Evolutionary conservation across 2,888 invertebrate genomes (phyloP).

Genomic region (Cosmia trapezina): DNA sequence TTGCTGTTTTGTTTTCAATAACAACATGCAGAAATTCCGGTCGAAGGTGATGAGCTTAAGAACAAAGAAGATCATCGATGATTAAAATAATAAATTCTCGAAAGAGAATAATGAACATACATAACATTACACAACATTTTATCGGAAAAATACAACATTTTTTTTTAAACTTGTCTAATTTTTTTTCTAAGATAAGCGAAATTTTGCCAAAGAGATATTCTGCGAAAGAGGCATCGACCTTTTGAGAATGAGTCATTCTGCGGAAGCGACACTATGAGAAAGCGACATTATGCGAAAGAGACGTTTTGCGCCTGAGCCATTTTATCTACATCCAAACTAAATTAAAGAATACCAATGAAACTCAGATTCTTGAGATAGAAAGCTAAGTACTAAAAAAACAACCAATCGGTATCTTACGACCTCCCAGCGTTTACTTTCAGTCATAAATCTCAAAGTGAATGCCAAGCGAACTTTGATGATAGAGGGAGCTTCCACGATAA

Average conservation of each 20-base stretch:
- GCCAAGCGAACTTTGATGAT: conserved; percentile 74
- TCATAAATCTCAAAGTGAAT: conserved; percentile 76
- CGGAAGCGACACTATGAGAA: no score
- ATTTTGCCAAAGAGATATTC: no score
- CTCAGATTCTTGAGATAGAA: conserved; percentile 8
- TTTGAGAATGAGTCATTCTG: no score
- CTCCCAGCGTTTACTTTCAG: conserved; percentile 67
- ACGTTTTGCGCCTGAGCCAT: no score
- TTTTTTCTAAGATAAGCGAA: no score
- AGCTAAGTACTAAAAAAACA: conserved; percentile 59
- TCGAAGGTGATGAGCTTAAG: background rate
- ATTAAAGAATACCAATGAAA: conserved; percentile 32
- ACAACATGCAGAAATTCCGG: background rate
- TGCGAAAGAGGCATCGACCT: no score
- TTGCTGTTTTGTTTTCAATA: no score
- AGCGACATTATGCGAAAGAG: no score
- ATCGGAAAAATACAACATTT: no score
- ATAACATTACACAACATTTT: no score
- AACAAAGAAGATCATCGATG: background rate
- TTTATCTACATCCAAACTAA: background rate
- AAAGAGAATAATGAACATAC: background rate
- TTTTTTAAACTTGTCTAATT: no score
- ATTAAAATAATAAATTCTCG: no score
- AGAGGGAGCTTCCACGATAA: conserved; percentile 63
- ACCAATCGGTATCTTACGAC: conserved; percentile 68